Base-by-base conservation (phyloP, 2,888 invertebrate species). In the Acrobeloides nanus region DNA sequence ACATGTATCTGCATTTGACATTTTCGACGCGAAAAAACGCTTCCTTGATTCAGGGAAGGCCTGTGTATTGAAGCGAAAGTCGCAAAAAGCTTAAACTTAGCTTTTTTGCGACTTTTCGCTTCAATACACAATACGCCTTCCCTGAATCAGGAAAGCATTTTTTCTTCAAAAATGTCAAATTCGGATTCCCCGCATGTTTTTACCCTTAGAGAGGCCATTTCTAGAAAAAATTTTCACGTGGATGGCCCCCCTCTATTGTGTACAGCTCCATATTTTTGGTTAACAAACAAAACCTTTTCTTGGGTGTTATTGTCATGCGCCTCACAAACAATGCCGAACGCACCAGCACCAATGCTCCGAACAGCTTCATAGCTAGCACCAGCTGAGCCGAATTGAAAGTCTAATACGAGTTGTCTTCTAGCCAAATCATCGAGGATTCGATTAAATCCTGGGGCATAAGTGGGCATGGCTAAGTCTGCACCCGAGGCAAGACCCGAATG, bases 291-390 rank as follows among this genome's bases (percentile, higher is more conserved):
- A n/a, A 62, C 64, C 39, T 51, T 57, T 18, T 53, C 40, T 17
- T 55, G 38, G 35, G 50, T 59, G 17, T 51, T 53, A 8, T 51
- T 56, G 46, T 64, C 64, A 5, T 55, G 53, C 7, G 67, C 68
- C 46, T 68, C 67, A 46, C 66, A 66, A 26, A 68, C 67, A 46
- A 68, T 68, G 38, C 68, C 68, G 38, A 68, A 68, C 0, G 68
- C 68, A 26, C 68, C 68, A 3, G 65, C 61, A 20, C 68, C 68
- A 38, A 68, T 68, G 46, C 61, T 61, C n/a, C 62, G 47, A 10
- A 63, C 44, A 4, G 65, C 61, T 20, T 63, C 57, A 40, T 68
- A 68, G 32, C 48, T 49, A 6, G 50, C 55, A 4, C 59, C 47
- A 2, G 62, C 66, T 25, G 50, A 44, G 26, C 61, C 65, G 35